Evolutionary conservation across 2,888 invertebrate species (phyloP).

Genomic region (Copidosoma aretas): DNA sequence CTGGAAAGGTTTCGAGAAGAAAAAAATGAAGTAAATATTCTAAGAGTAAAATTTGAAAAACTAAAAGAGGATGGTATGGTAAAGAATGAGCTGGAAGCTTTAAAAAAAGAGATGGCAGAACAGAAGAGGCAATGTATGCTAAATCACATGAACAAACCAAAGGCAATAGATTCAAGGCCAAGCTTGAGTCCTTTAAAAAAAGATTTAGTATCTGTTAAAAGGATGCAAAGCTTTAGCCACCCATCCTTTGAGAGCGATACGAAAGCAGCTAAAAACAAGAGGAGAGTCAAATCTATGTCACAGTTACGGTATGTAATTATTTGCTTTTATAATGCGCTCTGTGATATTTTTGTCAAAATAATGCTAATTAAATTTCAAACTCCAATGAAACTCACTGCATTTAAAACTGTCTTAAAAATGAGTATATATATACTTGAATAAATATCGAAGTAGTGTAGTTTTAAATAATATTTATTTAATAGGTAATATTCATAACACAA

Average conservation of each 20-base stretch:
- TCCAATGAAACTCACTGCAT: too few species aligned
- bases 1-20: neutral
- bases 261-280: neutral
- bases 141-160: too few species aligned
- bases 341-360: neutral
- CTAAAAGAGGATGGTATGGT: neutral
- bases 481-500: too few species aligned
- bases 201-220: neutral
- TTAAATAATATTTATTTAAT: too few species aligned
- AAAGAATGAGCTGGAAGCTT: neutral
- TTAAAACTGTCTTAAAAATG: too few species aligned
- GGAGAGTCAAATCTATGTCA: neutral
- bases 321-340: neutral
- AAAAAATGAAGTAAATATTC: neutral
- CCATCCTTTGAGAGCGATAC: slow-evolving; percentile 1
- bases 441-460: too few species aligned
- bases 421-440: too few species aligned
- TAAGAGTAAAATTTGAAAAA: neutral
- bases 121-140: too few species aligned
- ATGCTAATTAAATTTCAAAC: too few species aligned
- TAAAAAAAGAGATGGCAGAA: too few species aligned
- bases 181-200: too few species aligned
- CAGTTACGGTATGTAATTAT: neutral
- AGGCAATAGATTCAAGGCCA: too few species aligned
- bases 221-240: neutral